Conservation (phyloP, 1,140 invertebrate species). For the Berghia stephanieae region DNA sequence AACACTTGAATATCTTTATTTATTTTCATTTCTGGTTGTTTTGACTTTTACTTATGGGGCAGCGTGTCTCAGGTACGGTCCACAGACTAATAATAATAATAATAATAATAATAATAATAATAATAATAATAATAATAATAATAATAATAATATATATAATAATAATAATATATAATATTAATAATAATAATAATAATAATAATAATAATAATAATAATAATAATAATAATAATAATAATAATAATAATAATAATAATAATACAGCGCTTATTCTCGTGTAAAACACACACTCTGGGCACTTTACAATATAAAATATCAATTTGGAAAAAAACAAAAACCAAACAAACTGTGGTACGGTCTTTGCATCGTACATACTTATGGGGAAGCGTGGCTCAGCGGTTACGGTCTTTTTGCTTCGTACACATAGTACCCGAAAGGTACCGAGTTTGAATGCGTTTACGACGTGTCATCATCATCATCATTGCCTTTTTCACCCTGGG, state of each 20-base stretch:
- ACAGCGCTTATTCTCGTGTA: too few species aligned
- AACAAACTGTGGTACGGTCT: neutral
- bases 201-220: neutral
- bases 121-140: conserved; percentile 19
- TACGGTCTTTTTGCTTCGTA: too few species aligned
- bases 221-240: neutral
- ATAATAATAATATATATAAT: neutral
- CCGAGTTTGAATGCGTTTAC: too few species aligned
- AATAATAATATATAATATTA: neutral
- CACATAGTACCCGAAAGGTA: too few species aligned
- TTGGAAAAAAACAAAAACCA: neutral
- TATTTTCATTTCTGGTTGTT: conserved; percentile 8
- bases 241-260: too few species aligned
- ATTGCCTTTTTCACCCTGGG: too few species aligned
- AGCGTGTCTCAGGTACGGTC: neutral
- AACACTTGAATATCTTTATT: conserved; percentile 3
- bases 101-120: conserved; percentile 4
- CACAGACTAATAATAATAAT: neutral
- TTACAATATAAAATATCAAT: too few species aligned
- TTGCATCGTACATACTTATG: neutral
- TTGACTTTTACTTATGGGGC: neutral
- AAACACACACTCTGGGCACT: too few species aligned
- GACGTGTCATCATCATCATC: too few species aligned
- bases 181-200: conserved; percentile 4
- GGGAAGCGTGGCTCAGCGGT: neutral